Base-by-base conservation (phyloP, 1,140 invertebrate species). In the Chionoecetes opilio region DNA sequence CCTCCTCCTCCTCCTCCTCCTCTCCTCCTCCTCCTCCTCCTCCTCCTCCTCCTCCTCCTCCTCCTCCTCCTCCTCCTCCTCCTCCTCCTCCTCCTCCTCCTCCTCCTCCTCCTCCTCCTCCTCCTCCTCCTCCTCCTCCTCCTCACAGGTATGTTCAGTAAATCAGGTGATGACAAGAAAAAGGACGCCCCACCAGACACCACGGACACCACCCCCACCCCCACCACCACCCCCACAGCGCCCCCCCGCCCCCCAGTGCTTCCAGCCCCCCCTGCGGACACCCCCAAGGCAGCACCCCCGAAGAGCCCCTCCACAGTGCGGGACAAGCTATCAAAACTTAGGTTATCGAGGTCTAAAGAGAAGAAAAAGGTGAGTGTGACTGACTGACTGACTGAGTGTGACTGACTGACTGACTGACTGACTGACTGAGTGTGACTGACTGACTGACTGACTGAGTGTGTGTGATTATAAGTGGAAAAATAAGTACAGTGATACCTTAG, bases 311-410 rank as follows among this genome's bases (percentile, higher is more conserved):
- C 82, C 2, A 91, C 88, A 0, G 89, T 94, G 11, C 53, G 89
- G 31, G 88, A 94, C 29, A 84, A 85, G n/a, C 41, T 94, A 2
- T 94, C 94, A 98, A 92, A 98, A 84, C 89, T 96, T 93, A 97
- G 96, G 91, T 96, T 98, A n/a, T 97, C 98, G 1, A 98, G 98
- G 96, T 97, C 98, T 0, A 98, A 98, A 96, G 98, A 98, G 91
- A 98, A 98, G 96, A 97, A 97, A 91, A 98, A 98, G 97, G 98
- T 98, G 97, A 97, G 91, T 89, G 89, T 94, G 95, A 11, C 8
- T 53, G 8, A 11, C 46, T 53, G 8, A 11, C 46, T 53, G 8
- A 11, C 46, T 53, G 8, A 11, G 11, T 53, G 8, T 53, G 46
- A 53, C 46, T 53, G 46, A 53, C 46, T 53, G 46, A 53, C 46